phyloP scores from a whole-genome alignment of 2,113 vertebrate genomes.

The Clarias batrachus region DNA sequence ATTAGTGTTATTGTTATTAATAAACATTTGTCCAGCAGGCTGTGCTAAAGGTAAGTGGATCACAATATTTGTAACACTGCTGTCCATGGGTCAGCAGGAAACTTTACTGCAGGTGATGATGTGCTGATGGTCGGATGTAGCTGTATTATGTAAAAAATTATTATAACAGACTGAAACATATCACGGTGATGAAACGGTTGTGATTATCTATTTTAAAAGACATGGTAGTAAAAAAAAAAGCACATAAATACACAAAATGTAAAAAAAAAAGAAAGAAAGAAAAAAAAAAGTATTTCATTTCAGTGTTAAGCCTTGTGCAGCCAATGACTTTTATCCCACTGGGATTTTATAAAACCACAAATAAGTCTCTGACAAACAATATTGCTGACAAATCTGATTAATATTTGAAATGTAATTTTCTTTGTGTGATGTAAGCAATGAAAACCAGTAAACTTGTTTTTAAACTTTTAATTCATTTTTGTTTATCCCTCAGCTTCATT shows the following conservation, averaged over 20 bases:
- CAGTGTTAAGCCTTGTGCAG: background rate
- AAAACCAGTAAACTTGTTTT: background rate
- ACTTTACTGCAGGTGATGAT: background rate
- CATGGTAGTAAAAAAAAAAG: background rate
- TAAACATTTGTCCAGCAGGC: slow-evolving; percentile 8
- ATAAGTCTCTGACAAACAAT: background rate
- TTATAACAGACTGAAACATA: background rate
- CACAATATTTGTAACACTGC: background rate
- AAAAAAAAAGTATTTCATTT: background rate
- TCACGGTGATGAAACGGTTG: background rate
- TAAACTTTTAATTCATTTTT: background rate
- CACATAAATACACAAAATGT: background rate
- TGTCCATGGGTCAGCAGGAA: background rate
- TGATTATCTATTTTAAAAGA: background rate
- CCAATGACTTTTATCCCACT: background rate
- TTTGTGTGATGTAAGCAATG: background rate
- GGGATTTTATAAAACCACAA: background rate
- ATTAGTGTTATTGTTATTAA: background rate
- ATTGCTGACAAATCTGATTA: background rate
- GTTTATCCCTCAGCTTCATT: background rate
- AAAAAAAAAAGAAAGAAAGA: too few species aligned
- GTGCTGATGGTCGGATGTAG: background rate
- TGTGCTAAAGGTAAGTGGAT: slow-evolving; percentile 20
- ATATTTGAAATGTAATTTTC: background rate
- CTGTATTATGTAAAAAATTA: too few species aligned